Evolutionary conservation across 2,888 invertebrate genomes (phyloP).

Genomic region (Hydropsyche betteni): DNA sequence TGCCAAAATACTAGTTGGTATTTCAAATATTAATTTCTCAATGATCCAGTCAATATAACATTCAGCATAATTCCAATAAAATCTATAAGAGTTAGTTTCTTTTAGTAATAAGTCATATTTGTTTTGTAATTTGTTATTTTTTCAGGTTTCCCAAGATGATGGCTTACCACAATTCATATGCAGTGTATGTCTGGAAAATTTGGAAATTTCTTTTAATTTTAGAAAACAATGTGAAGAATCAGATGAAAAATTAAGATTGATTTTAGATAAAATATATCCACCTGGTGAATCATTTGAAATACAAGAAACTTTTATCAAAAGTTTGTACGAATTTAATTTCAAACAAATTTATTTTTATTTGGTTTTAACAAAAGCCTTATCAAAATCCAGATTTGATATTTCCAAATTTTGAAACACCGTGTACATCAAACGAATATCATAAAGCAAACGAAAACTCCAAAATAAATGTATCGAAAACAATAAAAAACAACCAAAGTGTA

Average conservation of each 20-base stretch:
- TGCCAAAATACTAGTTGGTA: conserved; percentile 21
- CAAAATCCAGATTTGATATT: no score
- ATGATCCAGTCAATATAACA: neutral
- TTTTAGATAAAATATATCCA: conserved; percentile 10
- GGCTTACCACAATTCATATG: conserved; percentile 35
- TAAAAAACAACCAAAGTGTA: no score
- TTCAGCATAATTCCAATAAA: neutral
- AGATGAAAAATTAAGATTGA: conserved; percentile 26
- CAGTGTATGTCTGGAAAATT: conserved; percentile 13
- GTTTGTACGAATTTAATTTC: neutral
- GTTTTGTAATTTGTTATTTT: conserved; percentile 7
- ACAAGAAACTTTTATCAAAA: conserved; percentile 3
- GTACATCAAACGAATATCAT: no score
- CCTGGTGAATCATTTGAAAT: neutral
- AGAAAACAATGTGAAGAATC: conserved; percentile 39
- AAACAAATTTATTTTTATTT: neutral
- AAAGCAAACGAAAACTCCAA: no score
- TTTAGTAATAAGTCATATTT: neutral
- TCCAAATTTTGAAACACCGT: no score
- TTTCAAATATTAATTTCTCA: neutral
- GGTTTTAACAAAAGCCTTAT: no score
- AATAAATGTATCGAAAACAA: no score
- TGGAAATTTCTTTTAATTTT: conserved; percentile 36
- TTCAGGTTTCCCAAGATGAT: conserved; percentile 24
- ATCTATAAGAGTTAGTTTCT: no score